A percentile compares a stretch with the other conserved stretches of the same genome.
Evolutionary conservation across 2,113 vertebrate genomes (phyloP).

Genomic region (Chloroceryle aenea): DNA sequence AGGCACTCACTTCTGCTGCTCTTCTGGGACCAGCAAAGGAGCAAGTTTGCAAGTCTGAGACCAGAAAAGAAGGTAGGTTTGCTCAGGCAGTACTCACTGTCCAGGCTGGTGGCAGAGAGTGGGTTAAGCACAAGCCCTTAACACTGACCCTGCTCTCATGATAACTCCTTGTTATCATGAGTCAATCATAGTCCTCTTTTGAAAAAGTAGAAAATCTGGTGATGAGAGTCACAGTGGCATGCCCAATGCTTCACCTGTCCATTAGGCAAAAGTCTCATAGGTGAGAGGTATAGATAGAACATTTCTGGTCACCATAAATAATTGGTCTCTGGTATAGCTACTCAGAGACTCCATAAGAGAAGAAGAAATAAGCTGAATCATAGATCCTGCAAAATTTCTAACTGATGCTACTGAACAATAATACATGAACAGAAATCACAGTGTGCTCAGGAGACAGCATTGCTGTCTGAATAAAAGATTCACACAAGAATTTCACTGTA

Average conservation of each 20-base stretch:
- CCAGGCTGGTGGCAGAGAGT: background rate
- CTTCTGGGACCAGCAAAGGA: background rate
- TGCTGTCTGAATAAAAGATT: background rate
- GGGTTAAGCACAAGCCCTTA: background rate
- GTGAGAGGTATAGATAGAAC: background rate
- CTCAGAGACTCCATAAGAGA: background rate
- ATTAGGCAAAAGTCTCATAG: background rate
- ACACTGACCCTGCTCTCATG: background rate
- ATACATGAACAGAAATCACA: background rate
- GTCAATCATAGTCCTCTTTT: background rate
- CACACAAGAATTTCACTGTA: background rate
- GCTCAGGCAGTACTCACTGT: background rate
- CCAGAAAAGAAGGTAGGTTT: background rate
- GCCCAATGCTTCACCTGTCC: fast-evolving
- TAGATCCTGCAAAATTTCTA: background rate
- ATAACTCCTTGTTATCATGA: background rate
- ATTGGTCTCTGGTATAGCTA: background rate
- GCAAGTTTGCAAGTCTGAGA: background rate
- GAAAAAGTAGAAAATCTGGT: background rate
- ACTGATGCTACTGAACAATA: background rate
- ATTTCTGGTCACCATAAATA: background rate
- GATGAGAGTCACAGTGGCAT: background rate
- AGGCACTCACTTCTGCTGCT: background rate
- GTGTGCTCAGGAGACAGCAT: background rate
- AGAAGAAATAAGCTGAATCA: background rate